Conservation (phyloP, 2,797 vertebrate genomes). For the Knipowitschia caucasica region DNA sequence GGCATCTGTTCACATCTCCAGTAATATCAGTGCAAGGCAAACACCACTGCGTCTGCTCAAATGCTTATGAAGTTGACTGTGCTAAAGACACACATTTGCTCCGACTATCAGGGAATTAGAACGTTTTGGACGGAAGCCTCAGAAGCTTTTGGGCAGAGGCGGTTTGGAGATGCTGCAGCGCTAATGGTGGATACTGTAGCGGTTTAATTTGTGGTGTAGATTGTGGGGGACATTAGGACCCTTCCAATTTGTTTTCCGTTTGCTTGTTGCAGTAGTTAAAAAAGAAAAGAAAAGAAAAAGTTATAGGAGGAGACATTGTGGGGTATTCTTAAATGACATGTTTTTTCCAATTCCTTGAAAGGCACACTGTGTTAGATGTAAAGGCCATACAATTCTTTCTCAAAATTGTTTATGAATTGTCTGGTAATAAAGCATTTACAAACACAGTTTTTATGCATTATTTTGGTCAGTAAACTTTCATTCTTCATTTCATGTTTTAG, state of each 20-base stretch:
- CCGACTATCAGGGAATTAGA: conserved; percentile 38
- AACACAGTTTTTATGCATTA: too few relatives aligned
- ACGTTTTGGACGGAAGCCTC: conserved; percentile 49
- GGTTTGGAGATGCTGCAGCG: conserved; percentile 56
- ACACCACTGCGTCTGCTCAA: conserved; percentile 50
- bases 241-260: conserved; percentile 30
- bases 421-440: too few relatives aligned
- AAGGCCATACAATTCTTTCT: too few relatives aligned
- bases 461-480: too few relatives aligned
- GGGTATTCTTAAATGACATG: not conserved
- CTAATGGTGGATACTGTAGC: conserved; percentile 57
- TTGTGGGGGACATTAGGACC: conserved; percentile 35
- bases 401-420: too few relatives aligned
- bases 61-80: conserved; percentile 42
- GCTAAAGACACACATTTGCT: conserved; percentile 39
- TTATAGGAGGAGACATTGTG: not conserved
- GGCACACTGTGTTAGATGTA: not conserved
- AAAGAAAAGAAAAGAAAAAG: conserved; percentile 1
- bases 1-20: conserved; percentile 54
- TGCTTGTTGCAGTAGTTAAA: conserved; percentile 5
- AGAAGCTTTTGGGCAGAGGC: conserved; percentile 47
- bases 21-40: conserved; percentile 48
- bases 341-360: not conserved
- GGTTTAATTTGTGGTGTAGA: conserved; percentile 44
- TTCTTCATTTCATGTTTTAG: too few relatives aligned